These are phyloP conservation scores for Buathra laborator DNA, from an alignment of 2,888 invertebrate species.

Conservation along the genomic window DNA sequence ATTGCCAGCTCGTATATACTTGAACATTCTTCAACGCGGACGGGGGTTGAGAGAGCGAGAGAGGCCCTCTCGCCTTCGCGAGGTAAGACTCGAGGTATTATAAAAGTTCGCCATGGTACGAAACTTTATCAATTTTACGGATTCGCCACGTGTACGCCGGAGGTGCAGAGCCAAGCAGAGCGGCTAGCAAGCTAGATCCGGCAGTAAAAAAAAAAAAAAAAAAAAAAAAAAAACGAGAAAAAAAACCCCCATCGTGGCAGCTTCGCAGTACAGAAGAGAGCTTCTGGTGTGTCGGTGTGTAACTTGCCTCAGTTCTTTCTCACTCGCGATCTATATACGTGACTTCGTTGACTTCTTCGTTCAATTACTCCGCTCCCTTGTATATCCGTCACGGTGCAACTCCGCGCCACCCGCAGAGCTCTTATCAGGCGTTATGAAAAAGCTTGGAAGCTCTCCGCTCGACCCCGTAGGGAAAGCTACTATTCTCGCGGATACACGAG, in stretches of 20 bases:
- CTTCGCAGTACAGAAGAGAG: background rate
- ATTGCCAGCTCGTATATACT: conserved; percentile 82
- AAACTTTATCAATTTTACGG: conserved; percentile 85
- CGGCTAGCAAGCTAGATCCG: conserved; percentile 48
- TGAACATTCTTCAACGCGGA: conserved; percentile 79
- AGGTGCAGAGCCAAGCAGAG: conserved; percentile 48
- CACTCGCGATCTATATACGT: conserved; percentile 18
- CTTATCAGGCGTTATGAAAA: conserved; percentile 8
- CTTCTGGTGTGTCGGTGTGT: conserved; percentile 6
- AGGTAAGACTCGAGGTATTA: conserved; percentile 78
- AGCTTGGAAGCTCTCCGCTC: background rate
- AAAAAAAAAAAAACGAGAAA: conserved; percentile 2
- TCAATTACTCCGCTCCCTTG: conserved; percentile 69
- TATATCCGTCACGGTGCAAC: background rate
- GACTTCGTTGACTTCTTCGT: conserved; percentile 72
- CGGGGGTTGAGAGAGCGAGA: conserved; percentile 17
- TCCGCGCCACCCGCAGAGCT: background rate
- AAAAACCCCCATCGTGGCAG: background rate
- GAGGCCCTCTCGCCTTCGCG: conserved; percentile 25
- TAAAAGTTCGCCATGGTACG: conserved; percentile 80
- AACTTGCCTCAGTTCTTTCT: conserved; percentile 28
- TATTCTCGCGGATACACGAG: background rate
- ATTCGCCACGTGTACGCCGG: conserved; percentile 79
- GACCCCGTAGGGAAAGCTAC: background rate
- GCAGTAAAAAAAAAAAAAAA: conserved; percentile 23